Conservation (phyloP, 64 coral and sea anemone genomes). For the Dendronephthya gigantea region DNA sequence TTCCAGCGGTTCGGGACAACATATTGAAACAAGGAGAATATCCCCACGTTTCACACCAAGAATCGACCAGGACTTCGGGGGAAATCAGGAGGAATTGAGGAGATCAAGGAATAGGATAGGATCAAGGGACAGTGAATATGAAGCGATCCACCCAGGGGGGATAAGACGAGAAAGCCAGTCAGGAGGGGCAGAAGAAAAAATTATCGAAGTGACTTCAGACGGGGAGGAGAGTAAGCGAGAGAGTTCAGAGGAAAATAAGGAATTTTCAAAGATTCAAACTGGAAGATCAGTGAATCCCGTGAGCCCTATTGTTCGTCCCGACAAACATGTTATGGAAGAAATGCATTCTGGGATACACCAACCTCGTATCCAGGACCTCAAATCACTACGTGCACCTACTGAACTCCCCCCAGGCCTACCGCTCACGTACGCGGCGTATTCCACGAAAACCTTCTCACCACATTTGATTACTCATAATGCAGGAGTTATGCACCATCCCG, state of each 20-base stretch:
- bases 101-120: background rate
- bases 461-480: slow-evolving; percentile 86
- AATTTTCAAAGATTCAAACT: slow-evolving; percentile 30
- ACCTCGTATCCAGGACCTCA: background rate
- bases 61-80: background rate
- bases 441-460: slow-evolving; percentile 80
- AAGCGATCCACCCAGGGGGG: background rate
- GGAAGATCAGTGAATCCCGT: slow-evolving; percentile 67
- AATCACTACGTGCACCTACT: slow-evolving; percentile 7
- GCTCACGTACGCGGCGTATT: slow-evolving; percentile 37
- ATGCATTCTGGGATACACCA: slow-evolving; percentile 45
- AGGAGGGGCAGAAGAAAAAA: background rate
- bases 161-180: background rate
- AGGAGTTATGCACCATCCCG: background rate
- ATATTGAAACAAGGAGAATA: background rate
- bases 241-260: slow-evolving; percentile 4
- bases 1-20: background rate
- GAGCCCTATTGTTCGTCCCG: slow-evolving; percentile 49
- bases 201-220: slow-evolving; percentile 47
- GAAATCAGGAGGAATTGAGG: background rate
- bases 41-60: background rate
- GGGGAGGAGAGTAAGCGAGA: slow-evolving; percentile 76
- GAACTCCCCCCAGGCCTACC: slow-evolving; percentile 57
- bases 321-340: slow-evolving; percentile 12
- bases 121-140: background rate